These are phyloP conservation scores for Parnassius smintheus DNA, from an alignment of 2,888 invertebrate species.

Conservation along the genomic window DNA sequence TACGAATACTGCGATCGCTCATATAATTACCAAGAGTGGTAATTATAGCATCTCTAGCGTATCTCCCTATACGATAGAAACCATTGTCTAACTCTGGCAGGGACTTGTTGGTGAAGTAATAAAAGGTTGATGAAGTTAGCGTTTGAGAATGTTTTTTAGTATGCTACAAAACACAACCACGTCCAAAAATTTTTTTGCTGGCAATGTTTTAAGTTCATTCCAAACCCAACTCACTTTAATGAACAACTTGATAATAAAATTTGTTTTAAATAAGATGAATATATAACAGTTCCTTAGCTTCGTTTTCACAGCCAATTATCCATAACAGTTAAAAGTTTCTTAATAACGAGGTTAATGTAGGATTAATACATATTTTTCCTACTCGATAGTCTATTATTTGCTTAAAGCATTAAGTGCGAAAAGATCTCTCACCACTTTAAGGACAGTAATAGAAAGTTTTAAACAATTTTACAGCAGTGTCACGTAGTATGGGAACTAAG, in stretches of 20 bases:
- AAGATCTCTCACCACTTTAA: conserved; percentile 24
- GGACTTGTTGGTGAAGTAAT: too few species aligned
- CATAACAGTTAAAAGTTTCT: conserved; percentile 27
- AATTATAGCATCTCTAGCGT: too few species aligned
- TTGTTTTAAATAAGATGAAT: conserved; percentile 15
- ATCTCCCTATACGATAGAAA: too few species aligned
- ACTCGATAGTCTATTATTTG: conserved; percentile 26
- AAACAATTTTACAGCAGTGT: conserved; percentile 31
- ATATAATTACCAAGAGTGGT: too few species aligned
- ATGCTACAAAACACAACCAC: too few species aligned
- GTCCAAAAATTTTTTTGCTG: too few species aligned
- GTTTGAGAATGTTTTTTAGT: too few species aligned
- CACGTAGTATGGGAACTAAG: conserved; percentile 30
- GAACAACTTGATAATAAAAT: conserved; percentile 17
- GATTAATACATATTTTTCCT: conserved; percentile 28
- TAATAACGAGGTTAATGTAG: conserved; percentile 24
- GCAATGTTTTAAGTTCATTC: not conserved
- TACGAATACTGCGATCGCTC: too few species aligned
- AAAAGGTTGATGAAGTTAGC: too few species aligned
- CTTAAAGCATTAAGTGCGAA: conserved; percentile 19
- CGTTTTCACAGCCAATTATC: conserved; percentile 25
- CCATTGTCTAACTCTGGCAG: too few species aligned
- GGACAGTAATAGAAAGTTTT: conserved; percentile 30
- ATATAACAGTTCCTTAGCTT: conserved; percentile 16
- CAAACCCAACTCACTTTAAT: conserved; percentile 1